Evolutionary conservation across 2,888 invertebrate species (phyloP), one percentile per base, ranked within the genome.

Genomic region (Liodrosophila aerea): DNA sequence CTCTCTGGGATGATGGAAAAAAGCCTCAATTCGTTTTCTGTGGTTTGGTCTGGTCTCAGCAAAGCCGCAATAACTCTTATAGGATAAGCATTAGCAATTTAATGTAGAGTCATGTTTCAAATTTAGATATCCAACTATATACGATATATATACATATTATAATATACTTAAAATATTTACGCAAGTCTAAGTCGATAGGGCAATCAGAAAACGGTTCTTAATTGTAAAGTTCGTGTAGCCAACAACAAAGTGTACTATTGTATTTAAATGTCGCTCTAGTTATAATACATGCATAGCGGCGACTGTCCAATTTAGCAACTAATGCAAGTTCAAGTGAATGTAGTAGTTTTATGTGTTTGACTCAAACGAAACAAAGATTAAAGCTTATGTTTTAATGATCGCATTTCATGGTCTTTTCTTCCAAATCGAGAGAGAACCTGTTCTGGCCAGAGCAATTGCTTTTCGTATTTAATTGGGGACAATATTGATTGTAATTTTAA

Each of bases 151-250:
- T 12, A 16, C 29, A 45, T 33, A 33, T 11, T 2, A 33, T 33
- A n/a, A n/a, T 36, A 13, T 36, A 36, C n/a, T 15, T 29, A 13
- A 49, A 33, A 47, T 63, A 50, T 41, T 46, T 33, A 29, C 64
- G 57, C 18, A 11, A 9, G 13, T 39, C 7, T 65, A 57, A 57
- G 62, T 65, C 49, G 49, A 7, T 69, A 70, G 56, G 70, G 49
- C 65, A 70, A 65, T 69, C 61, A 56, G 41, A 46, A 51, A 30
- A 44, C 41, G 60, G 37, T 56, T 50, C 41, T 60, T 56, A 64
- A 47, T 47, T 60, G 16, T 59, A 54, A 33, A 49, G 30, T 40
- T 51, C 40, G 49, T 64, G 45, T 59, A 54, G 59, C 33, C 50
- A 36, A 31, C 29, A 45, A 40, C 7, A 52, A 41, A 29, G 11